Base-by-base conservation (phyloP, 2,888 invertebrate species). In the Labia minor region DNA sequence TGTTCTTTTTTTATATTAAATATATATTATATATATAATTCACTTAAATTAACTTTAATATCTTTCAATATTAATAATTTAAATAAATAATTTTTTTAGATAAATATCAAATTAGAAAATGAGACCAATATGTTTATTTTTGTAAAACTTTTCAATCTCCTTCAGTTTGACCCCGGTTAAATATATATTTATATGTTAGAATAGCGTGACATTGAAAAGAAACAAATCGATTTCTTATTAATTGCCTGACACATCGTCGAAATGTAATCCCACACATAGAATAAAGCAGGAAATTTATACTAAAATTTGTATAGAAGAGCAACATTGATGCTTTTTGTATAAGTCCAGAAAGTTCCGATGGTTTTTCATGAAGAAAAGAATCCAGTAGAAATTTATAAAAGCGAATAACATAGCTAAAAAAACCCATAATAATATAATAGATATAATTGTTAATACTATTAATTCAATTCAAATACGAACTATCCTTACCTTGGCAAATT, bases 261-360 rank as follows among this genome's bases (percentile, higher is more conserved):
- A 85, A 85, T 1, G 83, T 83, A 65, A 81, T 79, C 0, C 84
- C 84, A 71, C 82, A 84, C 79, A 83, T 82, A 8, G 84, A 82
- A 75, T 86, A 86, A 18, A 86, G 77, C 8, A 85, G 74, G 73
- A 85, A 85, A 74, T 85, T 85, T 68, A 85, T 81, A 73, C 84
- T 83, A 76, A 85, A 86, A 74, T 86, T 85, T 4, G 84, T 83
- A 75, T 85, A 86, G 74, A 84, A 85, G 1, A 86, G 76, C 1
- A 84, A 75, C 81, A 85, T 84, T 70, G 83, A 82, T 68, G 85
- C 79, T 71, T 84, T 82, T 70, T 84, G 84, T 21, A 81, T 72
- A 70, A 82, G 82, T 79, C 80, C 81, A 1, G 83, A 73, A 16
- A 77, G 73, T 14, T 76, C 74, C 0, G 81, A 79, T 1, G 77